A percentile compares a stretch with the other conserved stretches of the same genome.
phyloP scores from a whole-genome alignment of 2,888 invertebrate genomes.

The Archips xylosteana region DNA sequence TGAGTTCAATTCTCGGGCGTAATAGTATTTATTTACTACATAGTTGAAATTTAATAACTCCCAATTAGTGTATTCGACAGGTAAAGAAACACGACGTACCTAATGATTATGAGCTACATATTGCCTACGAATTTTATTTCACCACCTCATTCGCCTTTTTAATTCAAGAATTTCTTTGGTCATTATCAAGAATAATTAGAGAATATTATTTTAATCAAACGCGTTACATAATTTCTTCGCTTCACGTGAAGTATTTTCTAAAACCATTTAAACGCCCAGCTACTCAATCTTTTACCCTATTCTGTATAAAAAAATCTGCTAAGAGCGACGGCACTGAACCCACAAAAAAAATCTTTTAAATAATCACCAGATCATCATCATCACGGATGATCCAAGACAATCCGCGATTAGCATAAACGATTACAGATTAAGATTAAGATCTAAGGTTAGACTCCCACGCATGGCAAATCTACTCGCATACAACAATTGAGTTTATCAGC shows the following conservation, averaged over 20 bases:
- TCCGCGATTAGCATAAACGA: constrained; percentile 30
- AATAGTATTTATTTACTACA: no score
- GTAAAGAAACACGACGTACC: no score
- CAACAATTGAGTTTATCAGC: background rate
- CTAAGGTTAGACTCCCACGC: constrained; percentile 12
- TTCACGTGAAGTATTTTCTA: no score
- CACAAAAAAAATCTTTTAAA: background rate
- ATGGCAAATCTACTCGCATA: background rate
- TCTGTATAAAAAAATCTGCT: background rate
- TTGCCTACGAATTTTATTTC: no score
- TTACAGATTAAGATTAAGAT: constrained; percentile 21
- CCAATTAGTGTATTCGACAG: no score
- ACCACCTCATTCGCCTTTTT: no score
- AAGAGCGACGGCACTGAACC: background rate
- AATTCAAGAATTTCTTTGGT: no score
- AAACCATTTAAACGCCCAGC: no score
- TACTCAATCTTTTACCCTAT: background rate
- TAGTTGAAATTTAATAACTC: no score
- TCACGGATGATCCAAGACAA: constrained; percentile 18
- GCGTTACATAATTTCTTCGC: background rate
- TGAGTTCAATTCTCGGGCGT: no score
- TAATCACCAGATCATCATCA: background rate
- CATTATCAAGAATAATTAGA: no score
- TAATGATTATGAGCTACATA: no score
- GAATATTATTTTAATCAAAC: background rate